phyloP scores from a whole-genome alignment of 2,888 invertebrate species.

The Helicoverpa assulta region DNA sequence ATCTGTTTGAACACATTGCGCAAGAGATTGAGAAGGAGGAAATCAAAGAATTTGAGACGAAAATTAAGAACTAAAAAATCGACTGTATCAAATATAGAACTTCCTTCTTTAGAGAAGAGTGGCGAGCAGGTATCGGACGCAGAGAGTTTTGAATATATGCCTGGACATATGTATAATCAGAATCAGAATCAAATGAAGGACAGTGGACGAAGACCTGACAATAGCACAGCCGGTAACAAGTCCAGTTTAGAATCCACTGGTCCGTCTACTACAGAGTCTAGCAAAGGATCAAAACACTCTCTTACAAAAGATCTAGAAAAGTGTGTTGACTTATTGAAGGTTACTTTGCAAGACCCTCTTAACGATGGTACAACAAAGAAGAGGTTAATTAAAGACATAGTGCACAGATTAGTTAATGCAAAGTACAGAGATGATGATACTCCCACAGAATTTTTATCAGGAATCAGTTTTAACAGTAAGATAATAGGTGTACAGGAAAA shows the following conservation, averaged over 20 bases:
- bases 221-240: slow-evolving; percentile 77
- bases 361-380: slow-evolving; percentile 91
- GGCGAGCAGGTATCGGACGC: slow-evolving; percentile 88
- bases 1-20: slow-evolving; percentile 81
- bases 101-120: slow-evolving; percentile 73
- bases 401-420: slow-evolving; percentile 90
- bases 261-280: slow-evolving; percentile 81
- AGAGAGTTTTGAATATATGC: slow-evolving; percentile 92
- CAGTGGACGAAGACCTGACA: slow-evolving; percentile 65
- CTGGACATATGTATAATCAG: slow-evolving; percentile 90
- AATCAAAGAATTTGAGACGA: slow-evolving; percentile 68
- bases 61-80: slow-evolving; percentile 70
- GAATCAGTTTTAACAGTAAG: slow-evolving; percentile 79
- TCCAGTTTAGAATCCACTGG: slow-evolving; percentile 86
- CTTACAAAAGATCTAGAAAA: slow-evolving; percentile 91
- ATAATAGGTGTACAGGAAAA: slow-evolving; percentile 68
- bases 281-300: slow-evolving; percentile 81
- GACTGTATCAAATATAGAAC: slow-evolving; percentile 64
- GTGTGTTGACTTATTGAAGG: slow-evolving; percentile 90
- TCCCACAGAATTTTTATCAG: slow-evolving; percentile 86
- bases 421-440: slow-evolving; percentile 91
- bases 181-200: slow-evolving; percentile 83
- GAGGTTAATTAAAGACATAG: slow-evolving; percentile 91
- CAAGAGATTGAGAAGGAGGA: slow-evolving; percentile 75
- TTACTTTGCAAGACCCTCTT: slow-evolving; percentile 90